Evolutionary conservation across 2,797 vertebrate genomes (phyloP).

Genomic region (Sciurus carolinensis): DNA sequence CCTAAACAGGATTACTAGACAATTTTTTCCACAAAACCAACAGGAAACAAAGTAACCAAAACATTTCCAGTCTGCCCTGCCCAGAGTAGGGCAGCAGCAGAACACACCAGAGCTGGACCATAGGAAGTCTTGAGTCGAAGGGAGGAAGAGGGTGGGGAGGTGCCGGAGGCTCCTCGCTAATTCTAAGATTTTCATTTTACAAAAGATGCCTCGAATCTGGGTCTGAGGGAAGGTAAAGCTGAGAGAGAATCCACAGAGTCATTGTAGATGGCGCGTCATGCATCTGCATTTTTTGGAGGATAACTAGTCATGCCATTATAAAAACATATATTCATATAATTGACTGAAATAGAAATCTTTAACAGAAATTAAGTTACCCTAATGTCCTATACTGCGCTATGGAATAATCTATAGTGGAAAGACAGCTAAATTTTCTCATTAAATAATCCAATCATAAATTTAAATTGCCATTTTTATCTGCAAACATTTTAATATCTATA

Average conservation of each 20-base stretch:
- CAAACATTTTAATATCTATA: neutral
- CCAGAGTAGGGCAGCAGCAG: neutral
- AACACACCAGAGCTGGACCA: neutral
- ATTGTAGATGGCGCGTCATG: neutral
- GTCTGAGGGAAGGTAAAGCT: neutral
- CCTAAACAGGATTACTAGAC: neutral
- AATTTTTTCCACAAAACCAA: neutral
- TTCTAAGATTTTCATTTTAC: constrained; percentile 29
- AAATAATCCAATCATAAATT: neutral
- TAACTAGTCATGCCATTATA: neutral
- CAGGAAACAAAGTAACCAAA: neutral
- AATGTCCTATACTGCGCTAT: neutral
- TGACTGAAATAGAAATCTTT: neutral
- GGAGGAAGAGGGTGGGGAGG: neutral
- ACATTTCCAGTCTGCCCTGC: neutral
- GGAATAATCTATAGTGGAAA: neutral
- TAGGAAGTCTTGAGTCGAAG: neutral
- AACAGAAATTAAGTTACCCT: constrained; percentile 2
- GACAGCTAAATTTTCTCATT: neutral
- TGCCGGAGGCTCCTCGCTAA: neutral
- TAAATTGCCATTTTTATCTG: constrained; percentile 11
- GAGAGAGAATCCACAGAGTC: neutral
- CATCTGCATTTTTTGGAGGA: neutral
- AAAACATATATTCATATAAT: neutral
- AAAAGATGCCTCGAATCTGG: neutral